Evolutionary conservation across 2,888 invertebrate genomes (phyloP).

Genomic region (Diarsia rubi): DNA sequence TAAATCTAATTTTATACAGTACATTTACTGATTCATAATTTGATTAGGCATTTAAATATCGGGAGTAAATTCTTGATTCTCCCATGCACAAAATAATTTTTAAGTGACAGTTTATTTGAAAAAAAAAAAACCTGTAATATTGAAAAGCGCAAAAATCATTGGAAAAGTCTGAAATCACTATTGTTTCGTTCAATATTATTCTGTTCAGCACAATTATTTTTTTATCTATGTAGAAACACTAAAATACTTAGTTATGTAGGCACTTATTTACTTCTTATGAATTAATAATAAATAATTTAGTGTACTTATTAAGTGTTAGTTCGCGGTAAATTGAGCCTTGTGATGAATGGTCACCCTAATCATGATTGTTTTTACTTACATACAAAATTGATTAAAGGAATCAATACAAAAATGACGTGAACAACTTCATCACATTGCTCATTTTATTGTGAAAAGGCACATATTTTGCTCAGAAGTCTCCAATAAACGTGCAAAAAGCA

Average conservation of each 20-base stretch:
- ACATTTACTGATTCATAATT: not conserved
- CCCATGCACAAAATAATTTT: constrained; percentile 28
- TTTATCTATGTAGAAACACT: constrained; percentile 34
- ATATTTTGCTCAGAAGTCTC: constrained; percentile 65
- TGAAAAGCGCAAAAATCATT: constrained; percentile 33
- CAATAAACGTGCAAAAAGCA: constrained; percentile 64
- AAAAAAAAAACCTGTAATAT: not conserved
- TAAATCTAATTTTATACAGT: not conserved
- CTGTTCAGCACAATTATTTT: constrained; percentile 59
- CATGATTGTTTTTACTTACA: not conserved
- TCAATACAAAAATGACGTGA: not conserved
- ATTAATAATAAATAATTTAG: constrained; percentile 64
- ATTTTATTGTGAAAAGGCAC: constrained; percentile 32
- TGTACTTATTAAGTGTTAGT: constrained; percentile 39
- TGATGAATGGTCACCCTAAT: not conserved
- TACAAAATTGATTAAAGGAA: not conserved
- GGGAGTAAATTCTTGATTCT: constrained; percentile 10
- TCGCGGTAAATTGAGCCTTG: constrained; percentile 22
- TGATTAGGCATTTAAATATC: constrained; percentile 2
- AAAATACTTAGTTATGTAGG: constrained; percentile 55
- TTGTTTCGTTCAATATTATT: constrained; percentile 17
- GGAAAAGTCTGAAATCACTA: constrained; percentile 50
- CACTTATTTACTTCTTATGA: constrained; percentile 68
- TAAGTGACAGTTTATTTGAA: not conserved
- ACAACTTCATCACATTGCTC: constrained; percentile 21